Conservation (phyloP, 2,797 vertebrate species). For the Smutsia gigantea region DNA sequence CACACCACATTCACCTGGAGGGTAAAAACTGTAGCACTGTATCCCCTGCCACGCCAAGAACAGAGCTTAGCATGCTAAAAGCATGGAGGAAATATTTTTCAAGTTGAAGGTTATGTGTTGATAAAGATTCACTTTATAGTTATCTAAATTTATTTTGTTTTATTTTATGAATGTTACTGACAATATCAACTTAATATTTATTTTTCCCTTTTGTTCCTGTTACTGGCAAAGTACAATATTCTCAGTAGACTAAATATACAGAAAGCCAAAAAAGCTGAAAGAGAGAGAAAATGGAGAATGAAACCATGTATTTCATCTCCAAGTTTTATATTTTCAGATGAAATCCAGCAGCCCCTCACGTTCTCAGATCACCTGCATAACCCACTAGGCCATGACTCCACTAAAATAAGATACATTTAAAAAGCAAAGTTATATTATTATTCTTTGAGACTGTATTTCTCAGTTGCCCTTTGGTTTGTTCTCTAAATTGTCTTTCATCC, state of each 20-base stretch:
- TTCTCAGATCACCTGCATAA: neutral
- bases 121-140: neutral
- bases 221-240: neutral
- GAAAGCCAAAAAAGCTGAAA: neutral
- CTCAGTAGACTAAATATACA: neutral
- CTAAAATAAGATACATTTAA: neutral
- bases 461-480: neutral
- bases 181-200: neutral
- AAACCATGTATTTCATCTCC: neutral
- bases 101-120: neutral
- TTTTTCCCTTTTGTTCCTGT: neutral
- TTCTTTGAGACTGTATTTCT: neutral
- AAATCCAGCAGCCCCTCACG: neutral
- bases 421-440: neutral
- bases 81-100: neutral
- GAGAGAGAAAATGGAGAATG: neutral
- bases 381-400: neutral
- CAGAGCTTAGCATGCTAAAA: neutral
- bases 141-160: slow-evolving; percentile 27
- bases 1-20: slow-evolving; percentile 1
- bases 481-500: neutral
- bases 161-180: slow-evolving; percentile 39
- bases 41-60: neutral
- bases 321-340: neutral
- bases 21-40: neutral